Percentiles rank a stretch among this genome's conserved stretches.
Conservation (phyloP, 2,797 vertebrate species). For the Chloroceryle inda region DNA sequence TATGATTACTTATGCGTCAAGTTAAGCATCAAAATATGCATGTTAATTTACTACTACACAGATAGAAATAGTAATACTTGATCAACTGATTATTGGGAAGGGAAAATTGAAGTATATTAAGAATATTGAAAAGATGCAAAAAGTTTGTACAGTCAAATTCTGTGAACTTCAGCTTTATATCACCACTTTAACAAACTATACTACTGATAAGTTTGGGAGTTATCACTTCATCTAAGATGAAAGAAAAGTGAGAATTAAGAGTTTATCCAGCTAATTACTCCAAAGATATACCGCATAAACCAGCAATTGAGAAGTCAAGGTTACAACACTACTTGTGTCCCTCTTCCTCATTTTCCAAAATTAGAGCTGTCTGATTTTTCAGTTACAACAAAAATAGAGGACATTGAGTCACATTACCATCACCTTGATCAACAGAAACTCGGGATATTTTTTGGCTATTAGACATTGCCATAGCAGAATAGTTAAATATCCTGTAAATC, state of each 20-base stretch:
- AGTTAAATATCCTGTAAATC: background rate
- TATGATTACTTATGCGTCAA: background rate
- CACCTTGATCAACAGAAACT: background rate
- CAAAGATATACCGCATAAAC: background rate
- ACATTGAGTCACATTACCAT: background rate
- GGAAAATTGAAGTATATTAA: background rate
- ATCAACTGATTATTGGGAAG: background rate
- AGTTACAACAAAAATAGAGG: background rate
- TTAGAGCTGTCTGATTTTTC: background rate
- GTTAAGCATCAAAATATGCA: background rate
- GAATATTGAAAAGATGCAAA: background rate
- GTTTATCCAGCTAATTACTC: background rate
- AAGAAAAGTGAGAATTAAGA: background rate
- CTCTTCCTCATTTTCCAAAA: background rate
- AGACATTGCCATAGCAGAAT: background rate
- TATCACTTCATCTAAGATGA: background rate
- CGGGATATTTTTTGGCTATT: background rate
- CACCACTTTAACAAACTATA: background rate
- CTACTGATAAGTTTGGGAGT: background rate
- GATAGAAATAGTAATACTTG: background rate
- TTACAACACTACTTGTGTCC: background rate
- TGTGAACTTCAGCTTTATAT: background rate
- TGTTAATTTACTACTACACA: background rate
- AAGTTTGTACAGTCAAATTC: background rate
- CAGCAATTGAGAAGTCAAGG: background rate